Evolutionary conservation across 2,113 vertebrate species (phyloP).

Genomic region (Lutjanus erythropterus): DNA sequence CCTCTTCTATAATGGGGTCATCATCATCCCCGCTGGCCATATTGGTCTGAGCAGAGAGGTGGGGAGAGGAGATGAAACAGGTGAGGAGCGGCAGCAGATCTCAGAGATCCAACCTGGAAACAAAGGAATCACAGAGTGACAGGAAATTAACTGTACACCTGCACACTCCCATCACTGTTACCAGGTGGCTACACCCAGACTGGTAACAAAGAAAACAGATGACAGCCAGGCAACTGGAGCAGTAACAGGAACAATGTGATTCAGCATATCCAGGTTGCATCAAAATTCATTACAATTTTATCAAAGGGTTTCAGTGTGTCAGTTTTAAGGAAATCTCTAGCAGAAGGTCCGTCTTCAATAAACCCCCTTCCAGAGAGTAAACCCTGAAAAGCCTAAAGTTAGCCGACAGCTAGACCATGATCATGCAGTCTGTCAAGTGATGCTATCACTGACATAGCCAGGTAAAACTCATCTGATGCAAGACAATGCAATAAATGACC

Average conservation of each 20-base stretch:
- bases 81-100: constrained; percentile 53
- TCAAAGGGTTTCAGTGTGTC: not conserved
- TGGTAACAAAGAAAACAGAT: not conserved
- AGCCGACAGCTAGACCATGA: not conserved
- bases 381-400: not conserved
- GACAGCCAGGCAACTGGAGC: not conserved
- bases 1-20: constrained; percentile 98
- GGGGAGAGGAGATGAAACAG: constrained; percentile 31
- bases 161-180: not conserved
- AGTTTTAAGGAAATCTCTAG: not conserved
- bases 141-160: not conserved
- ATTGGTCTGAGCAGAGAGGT: constrained; percentile 73
- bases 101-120: constrained; percentile 65
- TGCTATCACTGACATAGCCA: constrained; percentile 33
- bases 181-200: constrained; percentile 8
- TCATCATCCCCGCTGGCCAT: constrained; percentile 99
- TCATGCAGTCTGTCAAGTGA: constrained; percentile 25
- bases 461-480: constrained; percentile 63
- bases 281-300: not conserved
- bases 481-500: constrained; percentile 37
- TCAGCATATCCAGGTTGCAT: not conserved
- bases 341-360: not conserved
- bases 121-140: not conserved
- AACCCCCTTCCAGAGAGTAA: not conserved
- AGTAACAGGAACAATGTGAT: not conserved